Percentiles rank a stretch among this genome's conserved stretches.
Evolutionary conservation across 2,113 vertebrate species (phyloP).

Genomic region (Campylomormyrus numenius): DNA sequence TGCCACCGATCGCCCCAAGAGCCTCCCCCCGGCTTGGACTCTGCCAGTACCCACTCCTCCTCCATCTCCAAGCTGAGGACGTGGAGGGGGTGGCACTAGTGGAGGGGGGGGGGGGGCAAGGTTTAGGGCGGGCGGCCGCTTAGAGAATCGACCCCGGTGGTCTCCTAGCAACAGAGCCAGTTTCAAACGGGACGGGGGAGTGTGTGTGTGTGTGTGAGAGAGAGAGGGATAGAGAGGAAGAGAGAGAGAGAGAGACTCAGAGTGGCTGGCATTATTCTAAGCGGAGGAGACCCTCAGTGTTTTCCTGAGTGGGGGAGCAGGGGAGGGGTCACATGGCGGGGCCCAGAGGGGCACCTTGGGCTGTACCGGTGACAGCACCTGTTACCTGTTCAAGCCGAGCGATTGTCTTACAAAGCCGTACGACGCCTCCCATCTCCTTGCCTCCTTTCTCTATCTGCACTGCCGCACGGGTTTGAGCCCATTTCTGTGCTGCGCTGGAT

Average conservation of each 20-base stretch:
- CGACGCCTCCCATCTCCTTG: neutral
- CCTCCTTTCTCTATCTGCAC: neutral
- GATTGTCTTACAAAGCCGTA: neutral
- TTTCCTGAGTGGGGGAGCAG: neutral
- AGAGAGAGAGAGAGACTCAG: neutral
- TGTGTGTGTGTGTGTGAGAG: slow-evolving; percentile 10
- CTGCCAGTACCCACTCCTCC: neutral
- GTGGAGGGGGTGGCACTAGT: neutral
- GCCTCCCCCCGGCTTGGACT: neutral
- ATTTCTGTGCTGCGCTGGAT: neutral
- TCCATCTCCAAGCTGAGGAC: neutral
- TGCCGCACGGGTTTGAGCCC: neutral
- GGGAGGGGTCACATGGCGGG: slow-evolving; percentile 19
- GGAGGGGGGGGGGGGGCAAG: slow-evolving; percentile 15
- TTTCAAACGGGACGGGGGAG: slow-evolving; percentile 46
- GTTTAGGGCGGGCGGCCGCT: slow-evolving; percentile 32
- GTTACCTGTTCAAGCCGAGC: neutral
- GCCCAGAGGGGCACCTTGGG: slow-evolving; percentile 15
- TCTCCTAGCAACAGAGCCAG: slow-evolving; percentile 58
- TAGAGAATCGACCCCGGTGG: slow-evolving; percentile 49
- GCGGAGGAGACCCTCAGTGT: slow-evolving; percentile 20
- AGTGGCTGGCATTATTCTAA: slow-evolving; percentile 16
- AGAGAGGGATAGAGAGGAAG: neutral
- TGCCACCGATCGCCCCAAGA: neutral
- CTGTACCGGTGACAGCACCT: slow-evolving; percentile 25